Evolutionary conservation across 1,140 invertebrate genomes (phyloP), one percentile per base, ranked within the genome.

Genomic region (Oreohelix idahoensis): DNA sequence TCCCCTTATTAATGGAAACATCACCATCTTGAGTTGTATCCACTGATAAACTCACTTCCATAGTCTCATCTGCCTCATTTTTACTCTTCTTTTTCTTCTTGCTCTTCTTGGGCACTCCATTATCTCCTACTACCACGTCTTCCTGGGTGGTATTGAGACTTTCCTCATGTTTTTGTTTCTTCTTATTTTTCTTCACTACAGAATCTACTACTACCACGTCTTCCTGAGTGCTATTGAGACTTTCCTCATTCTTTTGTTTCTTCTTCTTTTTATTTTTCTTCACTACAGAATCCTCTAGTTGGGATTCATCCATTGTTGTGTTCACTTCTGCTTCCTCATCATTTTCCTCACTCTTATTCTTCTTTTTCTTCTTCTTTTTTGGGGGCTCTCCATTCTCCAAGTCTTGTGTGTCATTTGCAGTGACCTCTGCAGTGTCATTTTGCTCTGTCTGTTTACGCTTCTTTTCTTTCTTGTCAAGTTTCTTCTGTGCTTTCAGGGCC

Each of bases 321-420:
- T 45, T 45, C 15, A 45, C 71, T 10, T 39, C 11, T 17, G 53
- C 4, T n/a, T 32, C 45, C 1, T 78, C 51, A 26, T 42, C 79
- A 81, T 45, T 76, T 86, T 13, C 36, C 29, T 82, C 79, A 32
- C 80, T 75, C 49, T 81, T 75, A 15, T 69, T 86, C 77, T 92
- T 89, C 88, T 92, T 92, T 74, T 90, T 92, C 81, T 92, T 90
- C 77, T 85, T 88, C 66, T 87, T 87, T 71, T 87, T 87, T 17
- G 74, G 74, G 45, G 84, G 35, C 36, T 71, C 53, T 35, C 73
- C 85, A 77, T 83, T 77, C 20, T 80, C 79, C 39, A 80, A 71
- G 63, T 81, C 51, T 29, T 83, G 88, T 75, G 85, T 88, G 79
- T 91, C 89, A 79, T 87, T 58, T n/a, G 26, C 20, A 4, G 10